Evolutionary conservation across 2,888 invertebrate genomes (phyloP), one percentile per base, ranked within the genome.

Genomic region (Caenorhabditis becei): DNA sequence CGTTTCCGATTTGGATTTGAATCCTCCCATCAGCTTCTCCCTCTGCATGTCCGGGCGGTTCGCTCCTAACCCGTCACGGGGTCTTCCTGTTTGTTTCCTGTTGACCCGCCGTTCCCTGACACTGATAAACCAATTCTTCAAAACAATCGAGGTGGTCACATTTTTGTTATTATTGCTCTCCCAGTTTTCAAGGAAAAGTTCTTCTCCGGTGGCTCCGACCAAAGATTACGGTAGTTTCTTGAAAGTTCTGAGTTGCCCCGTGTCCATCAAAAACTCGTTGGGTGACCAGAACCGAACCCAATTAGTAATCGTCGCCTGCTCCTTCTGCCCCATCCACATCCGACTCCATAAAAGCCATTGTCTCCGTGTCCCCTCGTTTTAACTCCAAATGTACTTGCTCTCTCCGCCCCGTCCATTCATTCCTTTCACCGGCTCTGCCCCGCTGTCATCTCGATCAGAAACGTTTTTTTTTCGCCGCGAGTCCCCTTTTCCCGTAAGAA

Each of bases 381-480:
- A 49, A 24, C 51, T 59, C 61, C 62, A 26, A 72, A 47, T 74
- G 72, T 65, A 72, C 71, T 72, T 58, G 35, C 63, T 28, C 67
- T 63, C 56, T 24, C 35, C 32, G 20, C 14, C 47, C 35, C 61
- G 56, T 65, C 63, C 72, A 74, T 74, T 74, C 72, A 74, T 74
- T 74, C 65, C 72, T 74, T 74, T 74, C 65, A 74, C 65, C 72
- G 61, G 49, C 61, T 26, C 26, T 8, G 10, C 62, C 37, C 28
- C n/a, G n/a, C n/a, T 51, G 59, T 62, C 70, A 71, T 71, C 70
- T 72, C 71, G 71, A 72, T 72, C 71, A 72, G 44, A 72, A 72
- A 74, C 72, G 63, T 63, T 72, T 62, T 72, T 37, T 62, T 65
- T 62, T 62, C 49, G 20, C 16, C 16, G 8, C 41, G 32, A 7